Evolutionary conservation across 2,888 invertebrate genomes (phyloP), one percentile per base, ranked within the genome.

Genomic region (Agonum fuliginosum): DNA sequence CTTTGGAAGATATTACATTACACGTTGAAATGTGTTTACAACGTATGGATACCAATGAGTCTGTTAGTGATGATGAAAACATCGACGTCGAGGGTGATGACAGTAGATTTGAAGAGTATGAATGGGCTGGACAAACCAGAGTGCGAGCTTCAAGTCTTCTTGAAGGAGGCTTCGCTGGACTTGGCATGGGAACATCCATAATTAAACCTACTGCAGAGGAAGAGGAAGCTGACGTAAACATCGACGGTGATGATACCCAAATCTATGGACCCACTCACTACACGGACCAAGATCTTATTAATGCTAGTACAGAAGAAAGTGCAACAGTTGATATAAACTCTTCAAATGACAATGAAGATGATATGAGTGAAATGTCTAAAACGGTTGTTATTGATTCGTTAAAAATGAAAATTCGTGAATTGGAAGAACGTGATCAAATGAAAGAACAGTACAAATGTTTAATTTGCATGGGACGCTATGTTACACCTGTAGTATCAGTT

Each of bases 111-210:
- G 94, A 96, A 81, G 96, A 96, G 84, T 97, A 97, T 86, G 94
- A 95, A 84, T 97, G 97, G 97, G 95, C 96, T 24, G 96, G 96
- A 0, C 94, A 97, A 85, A 94, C 94, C 83, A 88, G 97, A 77
- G 91, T 95, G 72, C 89, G 93, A 2, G 93, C 93, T 0, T 90
- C 93, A 0, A 92, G 93, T 2, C 87, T 95, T 80, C 89, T 94
- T 65, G 89, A 91, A 80, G 92, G 93, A 20, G 91, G 92, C 48
- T 90, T 91, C 81, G 88, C 90, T n/a, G 89, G 89, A 30, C 82
- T 89, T 80, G 80, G 86, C 6, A 81, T 87, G 70, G 88, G 89
- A 0, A 87, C 88, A 4, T 83, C 86, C 12, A 83, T 88, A 62
- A 85, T 82, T 70, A 86, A 78, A 34, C 77, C 76, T 80, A 81